Conservation (phyloP, 2,113 vertebrate genomes). For the Pipa parva region DNA sequence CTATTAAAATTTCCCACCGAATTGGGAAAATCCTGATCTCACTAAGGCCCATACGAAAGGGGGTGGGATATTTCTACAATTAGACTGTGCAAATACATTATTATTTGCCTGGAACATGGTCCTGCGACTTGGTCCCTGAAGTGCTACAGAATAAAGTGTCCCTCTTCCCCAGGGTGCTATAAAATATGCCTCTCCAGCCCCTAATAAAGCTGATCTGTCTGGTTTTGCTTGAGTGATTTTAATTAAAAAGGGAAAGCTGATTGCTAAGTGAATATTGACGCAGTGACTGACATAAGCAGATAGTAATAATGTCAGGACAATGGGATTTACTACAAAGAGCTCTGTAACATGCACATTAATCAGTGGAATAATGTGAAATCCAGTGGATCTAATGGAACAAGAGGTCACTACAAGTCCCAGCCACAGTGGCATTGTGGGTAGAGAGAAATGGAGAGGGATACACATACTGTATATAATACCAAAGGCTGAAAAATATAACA, state of each 20-base stretch:
- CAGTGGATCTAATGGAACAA: too few relatives aligned
- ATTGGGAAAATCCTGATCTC: not conserved
- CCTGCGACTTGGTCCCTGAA: not conserved
- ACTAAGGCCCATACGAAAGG: not conserved
- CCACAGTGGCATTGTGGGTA: too few relatives aligned
- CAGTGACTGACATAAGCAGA: not conserved
- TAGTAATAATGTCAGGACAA: not conserved
- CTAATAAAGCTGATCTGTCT: not conserved
- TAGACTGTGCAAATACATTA: too few relatives aligned
- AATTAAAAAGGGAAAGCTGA: conserved; percentile 13
- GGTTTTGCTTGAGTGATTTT: not conserved
- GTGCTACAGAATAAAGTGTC: not conserved
- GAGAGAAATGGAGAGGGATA: too few relatives aligned
- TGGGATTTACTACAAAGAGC: not conserved
- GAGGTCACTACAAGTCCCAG: too few relatives aligned
- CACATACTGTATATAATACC: too few relatives aligned
- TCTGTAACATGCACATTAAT: not conserved
- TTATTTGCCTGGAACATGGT: too few relatives aligned
- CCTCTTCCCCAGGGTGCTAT: not conserved
- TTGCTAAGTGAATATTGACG: conserved; percentile 9
- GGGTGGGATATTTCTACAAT: too few relatives aligned
- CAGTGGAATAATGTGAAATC: not conserved
- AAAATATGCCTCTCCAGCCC: not conserved
- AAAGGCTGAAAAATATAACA: not conserved
- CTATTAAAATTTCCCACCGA: not conserved